These are phyloP conservation scores for Otus scops DNA, from an alignment of 2,797 vertebrate genomes.

Conservation along the genomic window DNA sequence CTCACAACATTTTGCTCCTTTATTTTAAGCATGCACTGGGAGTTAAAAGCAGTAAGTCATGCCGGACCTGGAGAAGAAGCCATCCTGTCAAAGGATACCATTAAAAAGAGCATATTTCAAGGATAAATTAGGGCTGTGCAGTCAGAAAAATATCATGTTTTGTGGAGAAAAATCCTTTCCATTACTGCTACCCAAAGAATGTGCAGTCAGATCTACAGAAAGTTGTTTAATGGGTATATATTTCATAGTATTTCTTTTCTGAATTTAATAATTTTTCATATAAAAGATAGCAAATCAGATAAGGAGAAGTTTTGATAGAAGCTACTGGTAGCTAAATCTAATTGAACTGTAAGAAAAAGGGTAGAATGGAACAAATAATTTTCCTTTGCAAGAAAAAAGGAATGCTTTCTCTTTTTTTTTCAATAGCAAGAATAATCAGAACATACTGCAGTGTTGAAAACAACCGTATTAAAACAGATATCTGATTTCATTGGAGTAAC, in stretches of 20 bases:
- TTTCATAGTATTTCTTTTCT: not conserved
- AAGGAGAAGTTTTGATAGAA: not conserved
- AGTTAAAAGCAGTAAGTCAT: not conserved
- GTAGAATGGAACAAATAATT: not conserved
- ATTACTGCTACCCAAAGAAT: not conserved
- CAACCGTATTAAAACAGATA: constrained; percentile 44
- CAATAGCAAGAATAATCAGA: constrained; percentile 23
- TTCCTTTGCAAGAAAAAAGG: not conserved
- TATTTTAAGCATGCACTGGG: not conserved
- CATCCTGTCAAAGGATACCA: not conserved
- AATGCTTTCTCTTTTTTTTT: not conserved
- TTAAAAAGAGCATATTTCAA: not conserved
- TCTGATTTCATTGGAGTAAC: constrained; percentile 53
- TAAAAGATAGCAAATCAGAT: not conserved
- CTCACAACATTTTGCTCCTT: not conserved
- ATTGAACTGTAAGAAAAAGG: not conserved
- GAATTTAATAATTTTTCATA: not conserved
- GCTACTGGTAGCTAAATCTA: not conserved
- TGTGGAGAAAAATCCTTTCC: not conserved
- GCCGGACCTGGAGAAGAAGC: not conserved
- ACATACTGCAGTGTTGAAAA: constrained; percentile 21
- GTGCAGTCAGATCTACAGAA: not conserved
- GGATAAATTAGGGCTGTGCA: not conserved
- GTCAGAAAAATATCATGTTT: not conserved
- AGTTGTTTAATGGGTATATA: not conserved